Evolutionary conservation across 2,113 vertebrate species (phyloP), one percentile per base, ranked within the genome.

Genomic region (Benitochromis conjunctus): DNA sequence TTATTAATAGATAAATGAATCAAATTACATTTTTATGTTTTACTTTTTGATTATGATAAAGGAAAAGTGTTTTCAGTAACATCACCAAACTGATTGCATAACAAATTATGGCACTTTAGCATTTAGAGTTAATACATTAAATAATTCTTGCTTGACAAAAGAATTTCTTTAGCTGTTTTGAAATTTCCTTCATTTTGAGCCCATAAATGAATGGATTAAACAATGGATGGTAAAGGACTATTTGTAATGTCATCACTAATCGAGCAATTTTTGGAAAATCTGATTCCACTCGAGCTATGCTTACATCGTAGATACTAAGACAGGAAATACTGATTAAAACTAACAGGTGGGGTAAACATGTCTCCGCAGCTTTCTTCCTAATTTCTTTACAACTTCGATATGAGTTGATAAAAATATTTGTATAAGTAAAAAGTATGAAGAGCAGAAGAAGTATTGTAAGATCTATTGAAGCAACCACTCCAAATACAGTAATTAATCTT

Each of bases 291-390:
- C 5, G 9, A 62, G 31, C 58, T 62, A 62, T 62, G 18, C 58
- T 0, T 10, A 62, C 16, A 36, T 62, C 58, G 2, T 62, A 62
- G 4, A 62, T 1, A 64, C 18, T 38, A 29, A 64, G 36, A 77
- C 21, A 9, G 6, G 21, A 62, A 5, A 21, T 21, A 3, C 77
- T 77, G 4, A 77, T 26, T 66, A 90, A 80, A 82, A 88, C 86
- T 26, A 90, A 6, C 13, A 90, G 5, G 10, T 87, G 91, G 12
- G 86, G 88, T 56, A 81, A 76, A 64, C 88, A 86, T 4, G 84
- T 89, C 26, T 89, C 64, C 7, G 26, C 48, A n/a, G 78, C 66
- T 11, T 84, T 84, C 56, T 19, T 88, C 26, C 51, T 66, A 10
- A 81, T 36, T 5, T 55, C 51, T 81, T 54, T 81, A 3, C 56